phyloP scores from a whole-genome alignment of 2,797 vertebrate species.

The Sebastes hopkinsi region DNA sequence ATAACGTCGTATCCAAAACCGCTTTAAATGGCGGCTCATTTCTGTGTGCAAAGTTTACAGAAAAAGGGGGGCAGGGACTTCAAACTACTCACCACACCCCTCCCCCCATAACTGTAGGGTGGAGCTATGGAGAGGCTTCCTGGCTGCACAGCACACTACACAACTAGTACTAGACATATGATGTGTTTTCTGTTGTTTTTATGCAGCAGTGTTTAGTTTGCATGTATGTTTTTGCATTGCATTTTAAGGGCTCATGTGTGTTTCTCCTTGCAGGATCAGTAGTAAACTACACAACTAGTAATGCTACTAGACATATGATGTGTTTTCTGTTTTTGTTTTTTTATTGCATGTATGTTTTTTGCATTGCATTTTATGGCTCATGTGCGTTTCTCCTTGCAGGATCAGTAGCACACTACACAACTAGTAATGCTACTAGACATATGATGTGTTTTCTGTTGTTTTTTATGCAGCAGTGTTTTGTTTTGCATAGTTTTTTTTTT shows the following conservation, averaged over 20 bases:
- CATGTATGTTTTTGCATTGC: neutral
- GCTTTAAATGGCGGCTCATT: constrained; percentile 81
- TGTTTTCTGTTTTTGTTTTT: neutral
- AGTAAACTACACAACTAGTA: no score
- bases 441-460: neutral
- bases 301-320: no score
- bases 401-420: neutral
- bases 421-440: no score
- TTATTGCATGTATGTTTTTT: no score
- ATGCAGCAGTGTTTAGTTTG: neutral
- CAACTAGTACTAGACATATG: neutral
- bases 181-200: neutral
- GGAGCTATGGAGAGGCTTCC: constrained; percentile 65
- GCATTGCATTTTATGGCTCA: neutral
- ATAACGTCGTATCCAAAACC: constrained; percentile 34
- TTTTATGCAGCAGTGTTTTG: neutral
- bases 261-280: neutral
- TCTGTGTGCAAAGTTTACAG: constrained; percentile 84
- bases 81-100: constrained; percentile 61
- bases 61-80: constrained; percentile 73
- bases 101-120: constrained; percentile 71
- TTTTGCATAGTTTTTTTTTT: no score
- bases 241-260: neutral
- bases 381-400: neutral
- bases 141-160: constrained; percentile 20